Percentiles rank a stretch among this genome's conserved stretches.
These are phyloP conservation scores for Xestobium rufovillosum DNA, from an alignment of 2,888 invertebrate genomes.

Conservation along the genomic window DNA sequence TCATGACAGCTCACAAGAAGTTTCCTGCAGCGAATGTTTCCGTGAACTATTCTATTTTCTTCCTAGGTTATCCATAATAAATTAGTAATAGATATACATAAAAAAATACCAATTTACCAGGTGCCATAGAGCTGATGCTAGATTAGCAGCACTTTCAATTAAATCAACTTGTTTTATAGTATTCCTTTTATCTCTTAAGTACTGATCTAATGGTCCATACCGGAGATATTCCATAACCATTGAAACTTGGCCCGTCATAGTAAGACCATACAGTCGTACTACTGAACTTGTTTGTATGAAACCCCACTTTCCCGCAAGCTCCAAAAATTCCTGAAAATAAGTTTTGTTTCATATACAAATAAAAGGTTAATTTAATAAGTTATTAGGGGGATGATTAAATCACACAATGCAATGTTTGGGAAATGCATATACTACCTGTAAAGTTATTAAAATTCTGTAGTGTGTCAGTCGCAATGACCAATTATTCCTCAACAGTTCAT, in stretches of 20 bases:
- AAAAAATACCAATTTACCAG: slow-evolving; percentile 48
- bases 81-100: slow-evolving; percentile 4
- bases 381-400: too few species aligned
- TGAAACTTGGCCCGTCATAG: slow-evolving; percentile 67
- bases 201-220: slow-evolving; percentile 69
- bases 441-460: background rate
- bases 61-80: slow-evolving; percentile 45
- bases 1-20: slow-evolving; percentile 70
- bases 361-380: too few species aligned
- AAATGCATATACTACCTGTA: background rate
- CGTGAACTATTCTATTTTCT: slow-evolving; percentile 77
- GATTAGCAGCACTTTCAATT: slow-evolving; percentile 71
- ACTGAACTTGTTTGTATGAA: slow-evolving; percentile 69
- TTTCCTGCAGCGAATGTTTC: slow-evolving; percentile 75
- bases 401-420: too few species aligned
- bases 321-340: slow-evolving; percentile 69
- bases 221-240: slow-evolving; percentile 75
- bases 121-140: slow-evolving; percentile 82
- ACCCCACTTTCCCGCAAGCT: slow-evolving; percentile 70
- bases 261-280: slow-evolving; percentile 70
- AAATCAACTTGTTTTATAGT: slow-evolving; percentile 61
- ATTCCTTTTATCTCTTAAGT: slow-evolving; percentile 47
- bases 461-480: too few species aligned
- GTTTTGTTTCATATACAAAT: too few species aligned
- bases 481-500: too few species aligned